Conservation (phyloP, 2,797 vertebrate species). For the Alca torda region DNA sequence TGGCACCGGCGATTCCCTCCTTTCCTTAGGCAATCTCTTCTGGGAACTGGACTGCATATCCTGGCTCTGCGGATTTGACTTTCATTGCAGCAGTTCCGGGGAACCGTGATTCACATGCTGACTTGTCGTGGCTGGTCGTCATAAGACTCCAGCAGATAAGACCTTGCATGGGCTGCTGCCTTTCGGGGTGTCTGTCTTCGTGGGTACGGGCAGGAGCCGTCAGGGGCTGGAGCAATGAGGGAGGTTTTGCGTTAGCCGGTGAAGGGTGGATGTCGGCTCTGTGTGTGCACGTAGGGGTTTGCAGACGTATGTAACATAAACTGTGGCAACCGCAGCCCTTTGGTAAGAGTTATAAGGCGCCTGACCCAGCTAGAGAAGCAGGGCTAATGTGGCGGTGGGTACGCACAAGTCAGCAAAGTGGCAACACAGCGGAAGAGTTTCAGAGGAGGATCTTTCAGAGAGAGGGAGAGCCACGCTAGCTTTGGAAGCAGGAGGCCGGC, state of each 20-base stretch:
- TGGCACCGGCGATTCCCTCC: accelerated
- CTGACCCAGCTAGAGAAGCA: background rate
- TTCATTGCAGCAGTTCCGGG: background rate
- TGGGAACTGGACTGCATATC: background rate
- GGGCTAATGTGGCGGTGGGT: background rate
- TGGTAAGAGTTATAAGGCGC: background rate
- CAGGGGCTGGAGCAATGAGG: background rate
- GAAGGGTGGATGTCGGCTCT: background rate
- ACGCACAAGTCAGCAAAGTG: background rate
- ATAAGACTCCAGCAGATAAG: background rate
- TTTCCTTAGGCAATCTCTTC: background rate
- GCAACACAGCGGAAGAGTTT: background rate
- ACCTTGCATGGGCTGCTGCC: background rate
- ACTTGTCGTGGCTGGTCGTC: background rate
- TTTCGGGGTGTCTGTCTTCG: accelerated
- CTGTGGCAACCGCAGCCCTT: background rate
- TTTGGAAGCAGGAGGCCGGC: background rate
- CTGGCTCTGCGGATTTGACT: background rate
- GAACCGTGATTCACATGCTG: background rate
- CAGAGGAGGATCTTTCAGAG: background rate
- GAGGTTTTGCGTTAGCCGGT: background rate
- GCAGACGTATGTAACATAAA: accelerated
- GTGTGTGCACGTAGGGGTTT: background rate
- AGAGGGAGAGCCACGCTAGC: accelerated
- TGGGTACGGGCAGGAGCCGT: background rate